phyloP scores from a whole-genome alignment of 1,140 invertebrate species.

The Frieseomelitta varia region DNA sequence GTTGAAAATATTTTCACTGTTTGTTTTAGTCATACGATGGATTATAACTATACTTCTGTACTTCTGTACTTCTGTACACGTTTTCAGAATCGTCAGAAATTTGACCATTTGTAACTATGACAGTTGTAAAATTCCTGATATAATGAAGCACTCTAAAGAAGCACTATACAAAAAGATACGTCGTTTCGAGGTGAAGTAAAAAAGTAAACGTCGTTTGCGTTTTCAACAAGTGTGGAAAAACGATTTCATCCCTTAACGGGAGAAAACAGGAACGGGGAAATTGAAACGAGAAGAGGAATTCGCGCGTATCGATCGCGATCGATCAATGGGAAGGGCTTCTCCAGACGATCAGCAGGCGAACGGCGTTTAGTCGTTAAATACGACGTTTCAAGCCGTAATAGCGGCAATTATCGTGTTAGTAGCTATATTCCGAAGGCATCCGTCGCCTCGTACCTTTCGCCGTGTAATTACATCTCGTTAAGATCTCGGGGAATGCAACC shows the following conservation, averaged over 20 bases:
- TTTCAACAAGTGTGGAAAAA: not conserved
- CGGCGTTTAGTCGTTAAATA: slow-evolving; percentile 72
- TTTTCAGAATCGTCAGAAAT: too few relatives aligned
- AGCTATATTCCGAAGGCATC: slow-evolving; percentile 73
- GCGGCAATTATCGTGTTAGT: slow-evolving; percentile 77
- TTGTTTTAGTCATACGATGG: too few relatives aligned
- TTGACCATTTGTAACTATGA: too few relatives aligned
- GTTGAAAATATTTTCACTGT: too few relatives aligned
- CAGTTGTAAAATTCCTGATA: too few relatives aligned
- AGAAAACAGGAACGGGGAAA: too few relatives aligned
- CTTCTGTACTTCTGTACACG: too few relatives aligned
- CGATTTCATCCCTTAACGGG: not conserved
- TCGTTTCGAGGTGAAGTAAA: not conserved
- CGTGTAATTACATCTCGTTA: slow-evolving; percentile 77
- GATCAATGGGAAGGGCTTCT: slow-evolving; percentile 44
- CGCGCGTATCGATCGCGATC: slow-evolving; percentile 49
- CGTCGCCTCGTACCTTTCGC: slow-evolving; percentile 74
- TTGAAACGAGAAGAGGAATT: not conserved
- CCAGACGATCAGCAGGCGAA: slow-evolving; percentile 70
- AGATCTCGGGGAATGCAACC: slow-evolving; percentile 71
- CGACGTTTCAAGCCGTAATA: slow-evolving; percentile 70
- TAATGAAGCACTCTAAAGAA: too few relatives aligned
- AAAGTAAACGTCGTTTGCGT: not conserved
- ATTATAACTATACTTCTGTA: too few relatives aligned
- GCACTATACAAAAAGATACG: too few relatives aligned